Evolutionary conservation across 2,888 invertebrate species (phyloP).

Genomic region (Oxycera nigricornis): DNA sequence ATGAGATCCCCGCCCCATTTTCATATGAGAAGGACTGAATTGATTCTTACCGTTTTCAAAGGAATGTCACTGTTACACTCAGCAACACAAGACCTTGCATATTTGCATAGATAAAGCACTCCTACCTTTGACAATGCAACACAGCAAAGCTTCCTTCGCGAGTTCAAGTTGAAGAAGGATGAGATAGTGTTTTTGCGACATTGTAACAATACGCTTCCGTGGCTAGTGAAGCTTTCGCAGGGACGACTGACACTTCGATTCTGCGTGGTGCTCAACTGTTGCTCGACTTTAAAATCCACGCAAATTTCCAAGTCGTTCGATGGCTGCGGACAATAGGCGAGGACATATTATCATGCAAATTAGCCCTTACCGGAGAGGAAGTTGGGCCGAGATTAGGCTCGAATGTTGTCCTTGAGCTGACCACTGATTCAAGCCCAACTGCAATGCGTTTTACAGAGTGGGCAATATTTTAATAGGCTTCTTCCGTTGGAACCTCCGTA

Average conservation of each 20-base stretch:
- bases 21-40: no score
- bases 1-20: no score
- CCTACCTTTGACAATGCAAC: no score
- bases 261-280: conserved; percentile 17
- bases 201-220: no score
- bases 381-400: conserved; percentile 6
- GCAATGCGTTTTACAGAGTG: conserved; percentile 20
- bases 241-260: conserved; percentile 1
- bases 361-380: not conserved
- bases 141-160: no score
- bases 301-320: conserved; percentile 6
- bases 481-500: not conserved
- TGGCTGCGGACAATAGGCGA: not conserved
- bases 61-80: no score
- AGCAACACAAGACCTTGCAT: no score
- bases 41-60: no score
- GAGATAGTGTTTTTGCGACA: no score
- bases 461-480: not conserved
- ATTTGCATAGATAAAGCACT: no score
- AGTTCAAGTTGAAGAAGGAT: no score
- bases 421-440: conserved; percentile 14
- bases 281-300: conserved; percentile 7
- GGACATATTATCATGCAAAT: conserved; percentile 23
- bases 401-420: not conserved
- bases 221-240: conserved; percentile 5